These are phyloP conservation scores for Lutjanus argentimaculatus DNA, from an alignment of 2,797 vertebrate species.

Conservation along the genomic window DNA sequence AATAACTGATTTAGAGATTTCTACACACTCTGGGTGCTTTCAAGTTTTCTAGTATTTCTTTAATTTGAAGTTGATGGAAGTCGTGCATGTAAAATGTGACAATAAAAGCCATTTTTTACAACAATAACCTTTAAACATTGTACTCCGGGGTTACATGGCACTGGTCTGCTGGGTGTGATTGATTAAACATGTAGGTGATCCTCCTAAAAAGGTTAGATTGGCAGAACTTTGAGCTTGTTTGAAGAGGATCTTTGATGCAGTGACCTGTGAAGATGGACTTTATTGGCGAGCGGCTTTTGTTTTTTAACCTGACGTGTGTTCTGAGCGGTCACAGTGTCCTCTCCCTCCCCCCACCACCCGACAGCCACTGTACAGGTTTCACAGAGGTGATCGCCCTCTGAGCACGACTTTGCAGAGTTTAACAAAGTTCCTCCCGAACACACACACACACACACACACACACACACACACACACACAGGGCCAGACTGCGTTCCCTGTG, in stretches of 20 bases:
- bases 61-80: neutral
- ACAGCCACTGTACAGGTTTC: conserved; percentile 23
- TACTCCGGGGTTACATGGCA: neutral
- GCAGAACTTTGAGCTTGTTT: neutral
- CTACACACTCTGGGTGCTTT: neutral
- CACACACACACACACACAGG: conserved; percentile 1
- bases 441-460: conserved; percentile 21
- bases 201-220: neutral
- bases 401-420: conserved; percentile 14
- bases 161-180: neutral
- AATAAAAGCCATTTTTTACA: neutral
- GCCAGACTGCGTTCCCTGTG: conserved; percentile 36
- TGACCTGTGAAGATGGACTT: conserved; percentile 23
- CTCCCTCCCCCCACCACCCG: neutral
- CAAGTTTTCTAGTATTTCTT: neutral
- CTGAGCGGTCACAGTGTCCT: conserved; percentile 53
- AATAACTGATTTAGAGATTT: too few relatives aligned
- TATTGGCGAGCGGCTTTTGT: neutral
- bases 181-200: neutral
- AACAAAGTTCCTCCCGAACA: conserved; percentile 1
- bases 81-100: neutral
- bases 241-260: neutral
- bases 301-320: conserved; percentile 34
- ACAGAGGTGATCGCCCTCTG: conserved; percentile 51
- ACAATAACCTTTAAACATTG: too few relatives aligned